Base-by-base conservation (phyloP, 2,113 vertebrate species). In the Stictonetta naevosa region DNA sequence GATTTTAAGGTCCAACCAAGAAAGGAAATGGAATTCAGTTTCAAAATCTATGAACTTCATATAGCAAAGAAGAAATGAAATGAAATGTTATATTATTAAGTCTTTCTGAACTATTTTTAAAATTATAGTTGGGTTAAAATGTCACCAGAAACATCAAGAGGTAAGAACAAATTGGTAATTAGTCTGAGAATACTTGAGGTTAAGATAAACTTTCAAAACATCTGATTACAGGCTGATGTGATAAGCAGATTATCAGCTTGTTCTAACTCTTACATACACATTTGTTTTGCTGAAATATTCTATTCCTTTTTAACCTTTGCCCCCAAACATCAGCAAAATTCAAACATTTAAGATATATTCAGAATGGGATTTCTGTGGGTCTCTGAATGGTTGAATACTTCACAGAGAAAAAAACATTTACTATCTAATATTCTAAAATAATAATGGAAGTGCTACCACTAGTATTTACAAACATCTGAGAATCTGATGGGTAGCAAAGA, bases 1-100 rank as follows among this genome's bases (percentile, higher is more conserved):
- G 75, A 88, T 21, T n/a, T 12, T 29, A 82, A 97, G 55, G 83
- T 95, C 77, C 87, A 97, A 78, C 86, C 68, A 42, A 96, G 95
- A 96, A 98, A 86, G 66, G 36, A 96, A 96, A 97, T 88, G 71
- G 19, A 95, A 78, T 95, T 94, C 68, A 76, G 13, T 67, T 79
- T 95, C 59, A 83, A 92, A 89, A 86, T 93, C 14, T 72, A 82
- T 68, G 25, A 82, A 80, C 44, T 85, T 56, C 53, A 25, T 58
- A 68, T 31, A 74, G 55, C 77, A 38, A 87, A 83, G 71, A 91
- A 75, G 62, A 93, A 95, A 95, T 48, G 2, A 90, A 31, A n/a
- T 74, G 3, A 19, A 31, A 20, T 22, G n/a, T 38, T 52, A 72
- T 79, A 58, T 40, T 73, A 62, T 77, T 48, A 7, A 17, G 40